Evolutionary conservation across 2,888 invertebrate genomes (phyloP), one percentile per base, ranked within the genome.

Genomic region (Villa cingulata): DNA sequence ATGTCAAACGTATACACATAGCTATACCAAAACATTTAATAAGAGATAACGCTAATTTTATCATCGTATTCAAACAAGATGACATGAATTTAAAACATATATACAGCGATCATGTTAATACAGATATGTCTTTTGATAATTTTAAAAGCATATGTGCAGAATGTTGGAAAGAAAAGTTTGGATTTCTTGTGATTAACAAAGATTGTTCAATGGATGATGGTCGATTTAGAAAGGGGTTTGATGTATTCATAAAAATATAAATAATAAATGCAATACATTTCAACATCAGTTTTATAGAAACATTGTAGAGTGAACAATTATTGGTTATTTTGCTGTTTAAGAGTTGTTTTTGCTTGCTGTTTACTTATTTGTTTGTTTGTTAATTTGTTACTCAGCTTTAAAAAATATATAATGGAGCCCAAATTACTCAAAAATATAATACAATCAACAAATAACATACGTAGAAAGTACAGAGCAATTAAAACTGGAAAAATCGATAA

Each of bases 11-110:
- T 64, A 64, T 54, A 55, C 62, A 14, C 53, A 54, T 38, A n/a
- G n/a, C n/a, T n/a, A 59, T 65, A 27, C 61, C 62, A 5, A 66
- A 67, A 55, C 62, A 65, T 48, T 54, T 66, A 34, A 48, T 54
- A 32, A 50, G 64, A 19, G 64, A 66, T 52, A 65, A 66, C 54
- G 51, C 57, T 7, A 66, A 66, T 51, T 52, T 63, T 14, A 32
- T 65, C 6, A 51, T 65, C 10, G 15, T 63, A 5, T 66, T 65
- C 48, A 59, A 61, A 51, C 63, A 64, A 54, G 64, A 67, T 56
- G 56, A 56, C 41, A 48, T 55, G 32, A 65, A 65, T 9, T 27
- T 6, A 9, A 27, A 4, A 4, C 27, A 27, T 27, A 27, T 36
- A 36, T 45, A 40, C n/a, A 17, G 34, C 6, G 45, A 45, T 27